Conservation (phyloP, 2,888 invertebrate genomes). For the Gymnosoma rotundatum region DNA sequence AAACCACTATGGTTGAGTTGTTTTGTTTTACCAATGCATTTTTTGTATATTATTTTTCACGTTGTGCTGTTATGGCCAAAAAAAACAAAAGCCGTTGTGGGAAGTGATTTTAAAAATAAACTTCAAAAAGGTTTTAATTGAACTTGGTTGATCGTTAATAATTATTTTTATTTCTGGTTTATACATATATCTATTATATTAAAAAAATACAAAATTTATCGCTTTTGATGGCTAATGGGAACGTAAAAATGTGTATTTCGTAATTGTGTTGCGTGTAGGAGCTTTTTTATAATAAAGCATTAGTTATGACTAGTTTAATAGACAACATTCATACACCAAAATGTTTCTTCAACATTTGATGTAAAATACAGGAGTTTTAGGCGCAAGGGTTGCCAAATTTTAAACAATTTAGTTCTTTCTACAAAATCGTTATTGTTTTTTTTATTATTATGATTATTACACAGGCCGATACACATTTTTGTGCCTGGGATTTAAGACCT, state of each 20-base stretch:
- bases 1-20: too few species aligned
- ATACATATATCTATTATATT: too few species aligned
- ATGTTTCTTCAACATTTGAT: conserved; percentile 38
- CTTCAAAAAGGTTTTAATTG: conserved; percentile 56
- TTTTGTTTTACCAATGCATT: too few species aligned
- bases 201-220: too few species aligned
- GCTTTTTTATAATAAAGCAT: conserved; percentile 11
- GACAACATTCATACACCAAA: conserved; percentile 61
- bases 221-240: too few species aligned
- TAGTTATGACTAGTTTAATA: conserved; percentile 45
- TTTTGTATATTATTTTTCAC: conserved; percentile 17
- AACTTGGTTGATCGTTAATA: conserved; percentile 50
- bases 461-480: too few species aligned
- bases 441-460: too few species aligned
- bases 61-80: conserved; percentile 62
- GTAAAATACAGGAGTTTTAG: conserved; percentile 6
- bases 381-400: neutral
- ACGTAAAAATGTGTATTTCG: conserved; percentile 28
- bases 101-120: conserved; percentile 56
- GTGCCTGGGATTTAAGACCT: too few species aligned
- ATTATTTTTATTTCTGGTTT: too few species aligned
- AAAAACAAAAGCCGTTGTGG: conserved; percentile 42
- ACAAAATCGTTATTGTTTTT: too few species aligned
- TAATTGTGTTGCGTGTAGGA: conserved; percentile 70
- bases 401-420: neutral